phyloP scores from a whole-genome alignment of 2,113 vertebrate genomes.

The Andinoacara biseriatus region DNA sequence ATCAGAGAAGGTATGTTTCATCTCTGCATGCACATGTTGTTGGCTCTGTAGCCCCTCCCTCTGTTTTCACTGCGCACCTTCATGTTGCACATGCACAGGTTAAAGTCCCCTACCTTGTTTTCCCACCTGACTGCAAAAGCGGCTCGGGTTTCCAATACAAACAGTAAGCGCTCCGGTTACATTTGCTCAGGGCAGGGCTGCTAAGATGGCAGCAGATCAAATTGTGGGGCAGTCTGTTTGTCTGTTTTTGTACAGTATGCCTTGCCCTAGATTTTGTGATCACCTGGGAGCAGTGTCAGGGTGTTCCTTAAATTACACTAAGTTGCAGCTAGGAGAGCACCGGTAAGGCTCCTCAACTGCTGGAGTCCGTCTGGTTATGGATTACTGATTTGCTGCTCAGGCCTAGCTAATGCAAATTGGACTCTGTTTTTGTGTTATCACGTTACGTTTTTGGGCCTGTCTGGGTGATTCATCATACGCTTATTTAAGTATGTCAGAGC shows the following conservation, averaged over 20 bases:
- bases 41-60: constrained; percentile 43
- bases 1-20: constrained; percentile 10
- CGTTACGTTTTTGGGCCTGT: not conserved
- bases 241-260: constrained; percentile 24
- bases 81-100: constrained; percentile 53
- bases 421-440: constrained; percentile 19
- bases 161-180: constrained; percentile 76
- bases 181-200: constrained; percentile 69
- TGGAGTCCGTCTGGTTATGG: not conserved
- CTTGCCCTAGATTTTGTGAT: constrained; percentile 37
- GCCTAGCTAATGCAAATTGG: not conserved
- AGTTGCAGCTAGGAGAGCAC: fast-evolving
- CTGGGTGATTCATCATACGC: not conserved
- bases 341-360: not conserved
- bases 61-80: constrained; percentile 28
- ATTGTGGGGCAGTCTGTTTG: constrained; percentile 21
- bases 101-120: constrained; percentile 73
- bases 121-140: constrained; percentile 66
- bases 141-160: constrained; percentile 80
- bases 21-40: constrained; percentile 17
- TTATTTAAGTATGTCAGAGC: not conserved
- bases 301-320: not conserved
- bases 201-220: constrained; percentile 34
- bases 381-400: constrained; percentile 6
- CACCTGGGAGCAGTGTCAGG: not conserved